Evolutionary conservation across 2,888 invertebrate genomes (phyloP), one percentile per base, ranked within the genome.

Genomic region (Machimus rusticus): DNA sequence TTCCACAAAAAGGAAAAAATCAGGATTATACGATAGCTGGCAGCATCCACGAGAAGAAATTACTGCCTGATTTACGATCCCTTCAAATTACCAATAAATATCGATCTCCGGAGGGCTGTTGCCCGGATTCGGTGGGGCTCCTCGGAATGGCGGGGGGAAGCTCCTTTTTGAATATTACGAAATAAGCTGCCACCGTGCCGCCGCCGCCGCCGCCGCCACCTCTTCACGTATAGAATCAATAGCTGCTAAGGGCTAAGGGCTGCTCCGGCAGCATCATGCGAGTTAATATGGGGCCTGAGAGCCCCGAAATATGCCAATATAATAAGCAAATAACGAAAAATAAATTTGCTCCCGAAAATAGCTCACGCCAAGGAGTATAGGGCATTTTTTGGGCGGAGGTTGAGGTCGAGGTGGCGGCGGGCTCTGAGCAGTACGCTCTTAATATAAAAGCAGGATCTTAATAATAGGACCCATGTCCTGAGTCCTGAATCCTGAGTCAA

Each of bases 371-470:
- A 23, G 78, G 0, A 23, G 43, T 23, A 34, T 34, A 43, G 19
- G 3, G 39, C 19, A 12, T 39, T 34, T 34, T 34, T 5, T n/a
- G n/a, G n/a, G n/a, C n/a, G n/a, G n/a, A n/a, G 6, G 34, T 34
- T 0, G 34, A 46, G 16, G 43, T 46, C 4, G 19, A 5, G 19
- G 19, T 19, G 28, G n/a, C 12, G 78, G 46, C 78, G 66, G 66
- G 66, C 9, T 79, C 8, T 79, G 46, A 46, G 43, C 79, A 79
- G 51, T 79, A 79, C 51, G 51, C 51, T 51, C 79, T 79, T 79
- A 79, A 79, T 79, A 79, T 79, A 79, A 79, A 39, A 79, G 79
- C 51, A 51, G 79, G 79, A 79, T 79, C 79, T 79, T 79, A 79
- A 79, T 79, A 79, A 79, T 79, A 46, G 51, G 6, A 5, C 43